Percentiles rank a stretch among this genome's conserved stretches.
phyloP scores from a whole-genome alignment of 2,113 vertebrate genomes.

The Planiliza haematocheilus region DNA sequence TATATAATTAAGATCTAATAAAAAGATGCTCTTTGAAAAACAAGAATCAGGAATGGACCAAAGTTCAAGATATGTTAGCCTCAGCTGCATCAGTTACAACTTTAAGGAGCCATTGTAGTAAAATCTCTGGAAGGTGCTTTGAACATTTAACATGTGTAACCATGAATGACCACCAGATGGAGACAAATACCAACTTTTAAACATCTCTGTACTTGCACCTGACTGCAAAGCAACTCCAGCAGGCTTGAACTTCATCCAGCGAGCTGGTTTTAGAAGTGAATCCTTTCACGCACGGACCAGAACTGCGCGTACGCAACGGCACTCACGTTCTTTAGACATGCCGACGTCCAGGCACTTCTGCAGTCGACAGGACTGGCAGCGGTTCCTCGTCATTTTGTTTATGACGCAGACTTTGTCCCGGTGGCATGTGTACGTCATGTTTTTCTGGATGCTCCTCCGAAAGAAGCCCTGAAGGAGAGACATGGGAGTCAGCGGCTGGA shows the following conservation, averaged over 20 bases:
- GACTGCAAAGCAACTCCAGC: no score
- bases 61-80: no score
- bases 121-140: neutral
- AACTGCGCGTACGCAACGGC: neutral
- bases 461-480: constrained; percentile 89
- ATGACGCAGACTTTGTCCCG: constrained; percentile 95
- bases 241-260: no score
- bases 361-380: constrained; percentile 95
- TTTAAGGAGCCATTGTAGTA: no score
- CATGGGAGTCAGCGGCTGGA: neutral
- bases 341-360: constrained; percentile 97
- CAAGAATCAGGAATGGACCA: no score
- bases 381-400: constrained; percentile 97
- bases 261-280: no score
- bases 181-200: constrained; percentile 24
- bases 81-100: neutral
- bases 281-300: neutral
- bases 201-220: neutral
- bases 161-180: constrained; percentile 44
- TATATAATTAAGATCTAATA: no score
- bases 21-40: no score
- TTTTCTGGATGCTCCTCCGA: constrained; percentile 96
- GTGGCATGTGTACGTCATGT: constrained; percentile 97
- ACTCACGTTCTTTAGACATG: constrained; percentile 98
- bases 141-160: neutral